Base-by-base conservation (phyloP, 2,888 invertebrate genomes). In the Parasteatoda lunata region DNA sequence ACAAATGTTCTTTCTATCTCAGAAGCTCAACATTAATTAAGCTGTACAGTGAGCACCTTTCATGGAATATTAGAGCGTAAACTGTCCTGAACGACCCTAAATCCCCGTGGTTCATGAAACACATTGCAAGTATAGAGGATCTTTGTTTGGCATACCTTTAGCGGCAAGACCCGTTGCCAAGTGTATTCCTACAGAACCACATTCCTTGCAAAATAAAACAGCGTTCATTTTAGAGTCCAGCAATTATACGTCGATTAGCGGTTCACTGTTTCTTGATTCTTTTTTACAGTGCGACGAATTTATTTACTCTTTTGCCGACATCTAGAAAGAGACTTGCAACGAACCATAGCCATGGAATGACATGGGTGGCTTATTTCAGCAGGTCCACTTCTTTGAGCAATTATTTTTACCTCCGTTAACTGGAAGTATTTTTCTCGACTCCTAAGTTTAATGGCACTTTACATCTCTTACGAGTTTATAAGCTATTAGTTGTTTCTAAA, bases 191-290 rank as follows among this genome's bases (percentile, higher is more conserved):
- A 84, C 78, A 84, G 78, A 9, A 59, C 15, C 4, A 47, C 72
- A 84, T 73, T 84, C 73, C 78, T 45, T 11, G 51, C 65, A 66
- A 77, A 84, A 84, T 84, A 64, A 71, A 48, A 68, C 72, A 47
- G 68, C 66, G 49, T 72, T 84, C 73, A 54, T 83, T 64, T 73
- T 75, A 70, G 65, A 65, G 84, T 85, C 84, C 84, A 69, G 79
- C 84, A 85, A 79, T 85, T 85, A 85, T 73, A 76, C 84, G 84
- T 85, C 84, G 84, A 84, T 85, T 85, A 85, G 78, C 79, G 84
- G 79, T 76, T 85, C 84, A 49, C 79, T 76, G 45, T 85, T 79
- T 30, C 51, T 84, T 66, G 78, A 73, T 73, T 59, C 68, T 47
- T 13, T 30, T 54, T 73, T 45, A 78, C 78, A 84, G 84, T 49